Base-by-base conservation (phyloP, 2,113 vertebrate genomes). In the Tretioscincus oriximinensis region DNA sequence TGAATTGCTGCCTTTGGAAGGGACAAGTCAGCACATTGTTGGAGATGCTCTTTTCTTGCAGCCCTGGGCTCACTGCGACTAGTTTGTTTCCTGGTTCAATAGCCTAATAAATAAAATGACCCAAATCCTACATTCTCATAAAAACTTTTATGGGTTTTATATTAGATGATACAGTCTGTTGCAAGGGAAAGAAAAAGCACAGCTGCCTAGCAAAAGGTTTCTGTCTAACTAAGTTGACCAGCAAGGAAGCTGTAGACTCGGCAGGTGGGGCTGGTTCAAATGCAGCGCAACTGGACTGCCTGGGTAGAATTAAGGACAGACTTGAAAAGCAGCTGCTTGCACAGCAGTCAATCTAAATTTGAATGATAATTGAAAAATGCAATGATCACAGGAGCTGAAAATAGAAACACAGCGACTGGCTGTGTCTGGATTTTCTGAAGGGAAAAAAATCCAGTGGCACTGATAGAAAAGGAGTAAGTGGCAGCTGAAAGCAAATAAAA, bases 1-100 rank as follows among this genome's bases (percentile, higher is more conserved):
- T 1, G 60, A 86, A 69, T 2, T 86, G 69, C 72, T 86, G 65
- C 65, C 85, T 87, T 78, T 89, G 70, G 81, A 90, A 83, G 77
- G 70, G 68, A 22, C 70, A 80, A 66, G 58, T 81, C 86, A 85
- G 87, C 80, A 87, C 26, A 87, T 81, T 22, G 28, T 16, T 49
- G 71, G 2, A 81, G 65, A 66, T 18, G 21, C 41, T 86, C 41
- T 54, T 26, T 41, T 82, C 72, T 66, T 78, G 73, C 64, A 86
- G 77, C 58, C 83, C 67, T n/a, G 78, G 72, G 24, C 1, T 0
- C n/a, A 26, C 29, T 0, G 22, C 63, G 78, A 51, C 16, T n/a
- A 77, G 54, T 29, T 79, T 84, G 81, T 88, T 85, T 88, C 77
- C 2, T 1, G 72, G 12, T 68, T 81, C 67, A 74, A 0, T 87